Conservation (phyloP, 2,888 invertebrate genomes). For the Ormyrus thymus region DNA sequence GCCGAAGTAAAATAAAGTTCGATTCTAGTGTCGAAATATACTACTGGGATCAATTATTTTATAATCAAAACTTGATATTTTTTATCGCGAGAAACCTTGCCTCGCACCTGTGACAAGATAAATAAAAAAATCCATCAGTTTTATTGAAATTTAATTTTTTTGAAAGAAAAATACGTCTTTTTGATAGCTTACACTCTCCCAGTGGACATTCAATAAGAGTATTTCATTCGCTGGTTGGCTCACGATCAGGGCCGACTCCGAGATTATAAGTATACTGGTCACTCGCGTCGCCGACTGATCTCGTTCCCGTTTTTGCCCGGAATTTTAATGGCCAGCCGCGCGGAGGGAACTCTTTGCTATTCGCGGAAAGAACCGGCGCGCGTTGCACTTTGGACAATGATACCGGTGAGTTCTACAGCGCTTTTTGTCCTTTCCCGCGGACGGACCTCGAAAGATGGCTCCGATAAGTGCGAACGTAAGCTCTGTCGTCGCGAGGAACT, state of each 20-base stretch:
- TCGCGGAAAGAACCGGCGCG: not conserved
- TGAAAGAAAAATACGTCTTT: not conserved
- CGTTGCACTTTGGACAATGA: not conserved
- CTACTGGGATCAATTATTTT: no score
- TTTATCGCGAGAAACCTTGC: not conserved
- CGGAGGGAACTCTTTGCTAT: conserved; percentile 17
- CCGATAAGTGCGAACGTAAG: not conserved
- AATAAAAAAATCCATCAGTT: not conserved
- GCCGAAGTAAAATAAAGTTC: no score
- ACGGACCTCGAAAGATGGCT: not conserved
- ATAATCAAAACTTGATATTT: not conserved
- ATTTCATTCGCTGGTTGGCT: not conserved
- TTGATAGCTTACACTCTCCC: not conserved
- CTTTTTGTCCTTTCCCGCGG: not conserved
- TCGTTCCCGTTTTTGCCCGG: conserved; percentile 30
- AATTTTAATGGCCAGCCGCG: conserved; percentile 27
- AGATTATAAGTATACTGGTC: not conserved
- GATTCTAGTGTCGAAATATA: no score
- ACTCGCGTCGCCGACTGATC: not conserved
- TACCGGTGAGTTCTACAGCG: no score
- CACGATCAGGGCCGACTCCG: not conserved
- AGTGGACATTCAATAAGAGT: not conserved
- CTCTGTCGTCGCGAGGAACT: not conserved
- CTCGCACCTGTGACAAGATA: not conserved
- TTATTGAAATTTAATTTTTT: not conserved